Percentiles rank a stretch among this genome's conserved stretches.
These are phyloP conservation scores for Orchesella cincta DNA, from an alignment of 1,140 invertebrate species.

Conservation along the genomic window DNA sequence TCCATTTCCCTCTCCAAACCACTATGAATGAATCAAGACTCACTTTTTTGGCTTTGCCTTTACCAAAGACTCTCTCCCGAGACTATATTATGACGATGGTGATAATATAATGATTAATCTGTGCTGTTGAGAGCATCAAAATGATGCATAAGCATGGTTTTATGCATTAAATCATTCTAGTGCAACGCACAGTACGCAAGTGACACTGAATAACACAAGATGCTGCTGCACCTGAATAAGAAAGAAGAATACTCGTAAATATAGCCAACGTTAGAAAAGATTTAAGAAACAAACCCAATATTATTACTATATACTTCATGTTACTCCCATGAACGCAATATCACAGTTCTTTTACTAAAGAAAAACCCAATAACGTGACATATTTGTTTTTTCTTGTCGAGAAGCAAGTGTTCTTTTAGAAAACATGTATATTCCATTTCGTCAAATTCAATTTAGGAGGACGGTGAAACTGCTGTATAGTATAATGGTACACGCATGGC, in stretches of 20 bases:
- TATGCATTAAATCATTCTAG: conserved; percentile 13
- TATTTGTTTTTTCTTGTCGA: conserved; percentile 3
- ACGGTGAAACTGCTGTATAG: no score
- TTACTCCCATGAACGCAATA: no score
- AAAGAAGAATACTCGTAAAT: no score
- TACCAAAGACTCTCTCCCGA: not conserved
- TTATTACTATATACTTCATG: not conserved
- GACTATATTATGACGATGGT: conserved; percentile 1
- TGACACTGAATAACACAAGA: not conserved
- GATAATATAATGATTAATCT: conserved; percentile 16
- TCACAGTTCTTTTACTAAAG: no score
- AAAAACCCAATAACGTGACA: no score
- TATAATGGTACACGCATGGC: no score
- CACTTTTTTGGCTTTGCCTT: no score
- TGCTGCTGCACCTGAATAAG: not conserved
- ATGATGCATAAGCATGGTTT: not conserved
- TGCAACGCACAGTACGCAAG: not conserved
- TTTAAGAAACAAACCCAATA: not conserved
- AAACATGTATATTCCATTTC: conserved; percentile 30
- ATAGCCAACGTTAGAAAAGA: not conserved
- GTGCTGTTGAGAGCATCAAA: not conserved
- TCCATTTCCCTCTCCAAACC: no score
- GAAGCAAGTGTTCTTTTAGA: conserved; percentile 5
- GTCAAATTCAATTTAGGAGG: conserved; percentile 25
- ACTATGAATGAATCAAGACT: no score